Percentiles rank a stretch among this genome's conserved stretches.
Evolutionary conservation across 2,113 vertebrate species (phyloP).

Genomic region (Pedetes capensis): DNA sequence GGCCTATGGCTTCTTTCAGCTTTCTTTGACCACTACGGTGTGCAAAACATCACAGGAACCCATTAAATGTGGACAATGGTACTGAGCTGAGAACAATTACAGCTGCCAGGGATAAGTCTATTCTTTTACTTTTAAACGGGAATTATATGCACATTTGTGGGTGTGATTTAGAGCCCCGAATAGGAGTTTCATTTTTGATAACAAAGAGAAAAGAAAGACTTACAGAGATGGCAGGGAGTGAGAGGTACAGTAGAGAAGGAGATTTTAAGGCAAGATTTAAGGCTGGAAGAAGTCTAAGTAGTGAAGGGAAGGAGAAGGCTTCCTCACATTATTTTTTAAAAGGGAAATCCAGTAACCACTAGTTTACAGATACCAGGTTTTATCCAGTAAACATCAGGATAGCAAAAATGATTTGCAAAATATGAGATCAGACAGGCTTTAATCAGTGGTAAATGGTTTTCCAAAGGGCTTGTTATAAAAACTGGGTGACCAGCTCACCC

Average conservation of each 20-base stretch:
- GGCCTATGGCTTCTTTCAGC: not conserved
- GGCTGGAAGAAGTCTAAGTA: not conserved
- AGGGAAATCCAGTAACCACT: not conserved
- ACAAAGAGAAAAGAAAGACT: not conserved
- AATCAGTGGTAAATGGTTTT: slow-evolving; percentile 3
- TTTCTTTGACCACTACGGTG: not conserved
- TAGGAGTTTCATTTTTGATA: slow-evolving; percentile 20
- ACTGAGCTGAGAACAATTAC: not conserved
- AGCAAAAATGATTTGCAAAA: slow-evolving; percentile 39
- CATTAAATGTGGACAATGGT: not conserved
- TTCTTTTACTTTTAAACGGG: not conserved
- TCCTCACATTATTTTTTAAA: not conserved
- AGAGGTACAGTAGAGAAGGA: not conserved
- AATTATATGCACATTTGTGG: not conserved
- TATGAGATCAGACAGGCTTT: not conserved
- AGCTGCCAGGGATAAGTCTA: not conserved
- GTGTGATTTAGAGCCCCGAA: not conserved
- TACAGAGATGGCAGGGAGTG: not conserved
- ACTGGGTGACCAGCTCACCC: not conserved
- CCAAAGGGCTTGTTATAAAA: slow-evolving; percentile 18
- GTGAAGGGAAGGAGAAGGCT: not conserved
- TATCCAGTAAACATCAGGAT: not conserved
- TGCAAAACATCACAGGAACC: not conserved
- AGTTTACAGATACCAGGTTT: slow-evolving; percentile 8
- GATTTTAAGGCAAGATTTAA: not conserved